These are phyloP conservation scores for Entomyzon cyanotis DNA, from an alignment of 2,113 vertebrate species.

Conservation along the genomic window DNA sequence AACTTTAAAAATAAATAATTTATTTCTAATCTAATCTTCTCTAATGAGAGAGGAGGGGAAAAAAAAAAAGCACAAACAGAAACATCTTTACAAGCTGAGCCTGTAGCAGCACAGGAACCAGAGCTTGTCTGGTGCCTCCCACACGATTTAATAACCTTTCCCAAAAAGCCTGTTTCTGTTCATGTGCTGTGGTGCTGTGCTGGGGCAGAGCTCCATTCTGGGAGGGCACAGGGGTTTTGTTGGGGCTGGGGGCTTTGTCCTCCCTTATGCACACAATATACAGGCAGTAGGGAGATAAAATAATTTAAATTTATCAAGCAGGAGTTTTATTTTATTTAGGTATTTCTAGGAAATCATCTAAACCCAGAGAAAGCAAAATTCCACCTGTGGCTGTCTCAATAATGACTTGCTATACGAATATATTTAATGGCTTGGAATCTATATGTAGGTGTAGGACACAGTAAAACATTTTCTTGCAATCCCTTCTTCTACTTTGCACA, in stretches of 20 bases:
- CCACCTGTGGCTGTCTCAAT: not conserved
- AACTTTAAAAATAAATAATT: not conserved
- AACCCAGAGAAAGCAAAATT: not conserved
- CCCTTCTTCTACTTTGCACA: not conserved
- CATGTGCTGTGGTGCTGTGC: not conserved
- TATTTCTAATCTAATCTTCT: not conserved
- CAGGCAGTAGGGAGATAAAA: not conserved
- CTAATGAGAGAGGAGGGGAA: not conserved
- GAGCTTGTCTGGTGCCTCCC: not conserved
- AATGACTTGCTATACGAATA: not conserved
- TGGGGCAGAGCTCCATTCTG: not conserved
- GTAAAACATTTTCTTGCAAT: not conserved
- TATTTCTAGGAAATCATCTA: not conserved
- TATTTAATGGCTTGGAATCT: not conserved
- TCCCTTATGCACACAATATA: not conserved
- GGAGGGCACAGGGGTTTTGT: no score
- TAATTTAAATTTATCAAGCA: not conserved
- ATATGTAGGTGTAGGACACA: not conserved
- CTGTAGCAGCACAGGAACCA: not conserved
- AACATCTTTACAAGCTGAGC: not conserved
- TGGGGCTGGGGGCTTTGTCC: not conserved
- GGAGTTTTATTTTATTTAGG: not conserved
- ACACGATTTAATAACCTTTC: not conserved
- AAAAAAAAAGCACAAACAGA: not conserved
- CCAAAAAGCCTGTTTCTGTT: not conserved